Evolutionary conservation across 2,797 vertebrate genomes (phyloP).

Genomic region (Hipposideros larvatus): DNA sequence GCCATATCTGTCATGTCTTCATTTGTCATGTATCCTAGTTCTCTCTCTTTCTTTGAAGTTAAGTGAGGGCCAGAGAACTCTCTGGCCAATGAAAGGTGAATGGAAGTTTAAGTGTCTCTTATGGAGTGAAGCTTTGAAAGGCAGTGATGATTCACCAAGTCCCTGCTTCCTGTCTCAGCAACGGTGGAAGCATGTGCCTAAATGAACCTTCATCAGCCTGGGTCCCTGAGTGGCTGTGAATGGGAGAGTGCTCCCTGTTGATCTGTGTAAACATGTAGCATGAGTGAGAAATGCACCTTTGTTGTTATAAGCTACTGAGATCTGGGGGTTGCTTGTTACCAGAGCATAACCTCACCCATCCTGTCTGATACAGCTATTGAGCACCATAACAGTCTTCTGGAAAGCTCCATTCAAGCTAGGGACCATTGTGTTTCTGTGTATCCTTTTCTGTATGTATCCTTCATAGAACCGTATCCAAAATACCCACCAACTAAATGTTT

Average conservation of each 20-base stretch:
- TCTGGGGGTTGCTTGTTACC: constrained; percentile 37
- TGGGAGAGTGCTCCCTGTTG: not conserved
- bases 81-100: not conserved
- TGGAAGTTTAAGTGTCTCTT: not conserved
- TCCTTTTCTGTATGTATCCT: constrained; percentile 4
- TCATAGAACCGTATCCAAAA: not conserved
- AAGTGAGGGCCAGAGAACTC: not conserved
- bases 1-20: not conserved
- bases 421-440: not conserved
- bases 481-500: not conserved
- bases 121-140: constrained; percentile 48
- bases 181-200: not conserved
- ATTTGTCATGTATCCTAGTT: not conserved
- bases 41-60: constrained; percentile 23
- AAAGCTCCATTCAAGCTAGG: constrained; percentile 5
- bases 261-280: not conserved
- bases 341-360: not conserved
- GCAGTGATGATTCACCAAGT: not conserved
- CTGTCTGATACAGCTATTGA: constrained; percentile 19
- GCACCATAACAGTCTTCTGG: constrained; percentile 16
- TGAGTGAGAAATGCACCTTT: not conserved
- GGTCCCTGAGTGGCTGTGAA: not conserved
- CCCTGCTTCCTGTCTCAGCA: constrained; percentile 50
- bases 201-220: constrained; percentile 35
- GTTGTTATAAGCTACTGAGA: constrained; percentile 32